These are phyloP conservation scores for Xyrichtys novacula DNA, from an alignment of 2,797 vertebrate genomes.

Conservation along the genomic window DNA sequence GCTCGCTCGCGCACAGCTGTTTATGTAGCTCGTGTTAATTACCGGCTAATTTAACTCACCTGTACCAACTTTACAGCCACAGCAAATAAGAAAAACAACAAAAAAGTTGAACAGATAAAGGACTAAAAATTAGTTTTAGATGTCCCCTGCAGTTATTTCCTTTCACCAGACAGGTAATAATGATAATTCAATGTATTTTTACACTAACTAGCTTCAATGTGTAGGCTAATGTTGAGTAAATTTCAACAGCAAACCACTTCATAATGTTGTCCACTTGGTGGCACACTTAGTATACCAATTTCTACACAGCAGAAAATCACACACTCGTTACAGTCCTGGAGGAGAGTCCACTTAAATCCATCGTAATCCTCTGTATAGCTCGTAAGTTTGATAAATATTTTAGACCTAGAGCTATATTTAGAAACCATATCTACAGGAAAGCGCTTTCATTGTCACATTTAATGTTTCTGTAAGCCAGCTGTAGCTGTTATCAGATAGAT, in stretches of 20 bases:
- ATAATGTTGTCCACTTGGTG: conserved; percentile 60
- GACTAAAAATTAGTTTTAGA: not conserved
- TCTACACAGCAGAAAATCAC: not conserved
- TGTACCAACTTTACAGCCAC: conserved; percentile 20
- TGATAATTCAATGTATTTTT: not conserved
- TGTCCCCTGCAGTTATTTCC: fast-evolving
- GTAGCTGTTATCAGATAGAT: conserved; percentile 8
- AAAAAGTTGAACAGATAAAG: too few species aligned
- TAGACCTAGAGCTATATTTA: not conserved
- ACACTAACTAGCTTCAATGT: not conserved
- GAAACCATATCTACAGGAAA: not conserved
- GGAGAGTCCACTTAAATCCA: conserved; percentile 9
- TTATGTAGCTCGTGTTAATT: conserved; percentile 53
- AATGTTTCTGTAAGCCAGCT: not conserved
- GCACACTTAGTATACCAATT: conserved; percentile 53
- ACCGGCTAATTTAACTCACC: conserved; percentile 55
- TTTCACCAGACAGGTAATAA: not conserved
- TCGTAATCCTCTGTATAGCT: not conserved
- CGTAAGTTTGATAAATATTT: not conserved
- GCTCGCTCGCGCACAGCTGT: fast-evolving
- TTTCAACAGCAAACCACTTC: conserved; percentile 11
- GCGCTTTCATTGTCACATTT: not conserved
- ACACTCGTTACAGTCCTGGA: not conserved
- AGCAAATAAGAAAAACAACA: not conserved
- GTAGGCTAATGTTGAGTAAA: not conserved